A percentile compares a stretch with the other conserved stretches of the same genome.
phyloP scores from a whole-genome alignment of 1,140 invertebrate genomes.

The Lepidurus apus region DNA sequence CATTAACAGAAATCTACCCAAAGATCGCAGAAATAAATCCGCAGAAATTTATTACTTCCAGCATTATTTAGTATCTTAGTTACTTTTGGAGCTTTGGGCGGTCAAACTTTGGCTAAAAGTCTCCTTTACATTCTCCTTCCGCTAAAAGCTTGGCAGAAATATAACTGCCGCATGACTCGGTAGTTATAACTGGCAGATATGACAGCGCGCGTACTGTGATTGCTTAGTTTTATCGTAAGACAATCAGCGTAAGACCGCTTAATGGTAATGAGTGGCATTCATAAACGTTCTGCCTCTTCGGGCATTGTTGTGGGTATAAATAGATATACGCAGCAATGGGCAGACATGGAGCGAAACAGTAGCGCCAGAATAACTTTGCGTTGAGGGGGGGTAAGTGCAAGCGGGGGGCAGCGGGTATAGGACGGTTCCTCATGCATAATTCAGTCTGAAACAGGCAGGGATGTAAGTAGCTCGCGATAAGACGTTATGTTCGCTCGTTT shows the following conservation, averaged over 20 bases:
- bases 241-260: conserved; percentile 5
- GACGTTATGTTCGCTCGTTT: conserved; percentile 21
- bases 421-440: conserved; percentile 11
- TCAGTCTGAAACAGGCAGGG: conserved; percentile 1
- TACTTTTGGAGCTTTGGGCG: no score
- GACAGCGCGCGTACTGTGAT: neutral
- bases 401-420: neutral
- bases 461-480: conserved; percentile 17
- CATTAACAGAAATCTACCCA: no score
- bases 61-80: no score
- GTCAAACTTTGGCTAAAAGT: no score
- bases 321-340: conserved; percentile 9
- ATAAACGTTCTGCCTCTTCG: neutral
- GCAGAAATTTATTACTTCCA: no score
- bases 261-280: conserved; percentile 14
- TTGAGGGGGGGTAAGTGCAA: neutral
- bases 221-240: neutral
- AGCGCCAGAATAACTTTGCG: neutral
- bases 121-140: no score
- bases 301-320: neutral
- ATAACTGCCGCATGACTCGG: no score
- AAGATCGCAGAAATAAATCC: no score
- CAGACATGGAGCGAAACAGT: neutral
- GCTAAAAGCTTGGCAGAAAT: no score
- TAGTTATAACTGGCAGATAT: neutral